Evolutionary conservation across 2,113 vertebrate species (phyloP).

Genomic region (Zapus hudsonius): DNA sequence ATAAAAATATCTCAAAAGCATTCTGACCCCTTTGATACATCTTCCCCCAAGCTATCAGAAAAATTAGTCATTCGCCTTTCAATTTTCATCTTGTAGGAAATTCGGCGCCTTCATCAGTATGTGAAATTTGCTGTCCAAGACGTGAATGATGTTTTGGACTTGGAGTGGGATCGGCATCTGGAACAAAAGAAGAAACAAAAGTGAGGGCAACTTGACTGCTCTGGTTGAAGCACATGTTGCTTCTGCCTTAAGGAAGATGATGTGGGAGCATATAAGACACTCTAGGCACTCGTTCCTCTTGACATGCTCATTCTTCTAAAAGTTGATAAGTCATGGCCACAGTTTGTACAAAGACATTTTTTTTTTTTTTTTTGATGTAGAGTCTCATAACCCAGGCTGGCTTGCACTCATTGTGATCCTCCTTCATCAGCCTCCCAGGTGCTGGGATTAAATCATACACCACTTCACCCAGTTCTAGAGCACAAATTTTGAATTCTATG

Average conservation of each 20-base stretch:
- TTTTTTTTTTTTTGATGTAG: too few relatives aligned
- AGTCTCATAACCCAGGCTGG: too few relatives aligned
- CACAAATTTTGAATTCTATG: too few relatives aligned
- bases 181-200: slow-evolving; percentile 93
- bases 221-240: rapidly evolving
- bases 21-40: slow-evolving; percentile 30
- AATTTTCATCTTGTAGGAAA: slow-evolving; percentile 87
- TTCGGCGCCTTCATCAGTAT: slow-evolving; percentile 95
- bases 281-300: neutral
- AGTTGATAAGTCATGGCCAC: neutral
- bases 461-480: too few relatives aligned
- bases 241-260: neutral
- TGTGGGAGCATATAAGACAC: too few relatives aligned
- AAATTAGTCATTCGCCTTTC: neutral
- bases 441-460: too few relatives aligned
- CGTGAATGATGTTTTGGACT: slow-evolving; percentile 94
- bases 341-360: too few relatives aligned
- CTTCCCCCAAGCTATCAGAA: neutral
- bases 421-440: too few relatives aligned
- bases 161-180: slow-evolving; percentile 96
- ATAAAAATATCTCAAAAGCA: neutral
- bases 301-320: neutral
- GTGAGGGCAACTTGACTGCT: slow-evolving; percentile 78
- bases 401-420: too few relatives aligned
- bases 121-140: slow-evolving; percentile 96